phyloP scores from a whole-genome alignment of 2,888 invertebrate species.

The Acronicta alni region DNA sequence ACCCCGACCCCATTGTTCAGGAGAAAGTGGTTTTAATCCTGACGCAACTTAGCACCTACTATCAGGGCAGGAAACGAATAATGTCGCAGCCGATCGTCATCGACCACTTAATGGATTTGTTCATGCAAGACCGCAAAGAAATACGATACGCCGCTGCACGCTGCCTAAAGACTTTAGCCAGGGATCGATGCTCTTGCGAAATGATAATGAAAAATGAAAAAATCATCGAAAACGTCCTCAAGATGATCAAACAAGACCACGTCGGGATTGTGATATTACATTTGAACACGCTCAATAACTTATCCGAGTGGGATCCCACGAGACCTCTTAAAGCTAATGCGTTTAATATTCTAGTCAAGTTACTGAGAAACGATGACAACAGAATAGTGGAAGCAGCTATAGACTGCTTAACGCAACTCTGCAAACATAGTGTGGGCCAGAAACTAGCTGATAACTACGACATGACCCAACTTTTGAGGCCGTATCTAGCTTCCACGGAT shows the following conservation, averaged over 20 bases:
- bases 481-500: too few species aligned
- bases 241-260: conserved; percentile 78
- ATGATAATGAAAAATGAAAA: conserved; percentile 65
- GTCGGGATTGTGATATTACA: conserved; percentile 73
- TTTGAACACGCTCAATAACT: conserved; percentile 71
- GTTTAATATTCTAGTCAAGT: conserved; percentile 72
- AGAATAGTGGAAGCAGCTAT: conserved; percentile 71
- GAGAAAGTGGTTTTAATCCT: conserved; percentile 79
- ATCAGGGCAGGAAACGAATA: conserved; percentile 75
- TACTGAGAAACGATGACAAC: conserved; percentile 66
- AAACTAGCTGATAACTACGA: conserved; percentile 78
- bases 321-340: conserved; percentile 63
- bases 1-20: conserved; percentile 73
- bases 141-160: conserved; percentile 79
- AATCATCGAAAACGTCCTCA: conserved; percentile 75
- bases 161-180: conserved; percentile 72
- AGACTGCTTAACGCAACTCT: conserved; percentile 77
- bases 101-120: conserved; percentile 71
- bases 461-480: conserved; percentile 64
- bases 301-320: conserved; percentile 76
- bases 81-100: conserved; percentile 69
- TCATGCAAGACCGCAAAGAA: conserved; percentile 77
- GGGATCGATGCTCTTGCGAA: conserved; percentile 72
- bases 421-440: conserved; percentile 78
- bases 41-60: conserved; percentile 69